Evolutionary conservation across 2,888 invertebrate genomes (phyloP).

Genomic region (Laspeyria flexula): DNA sequence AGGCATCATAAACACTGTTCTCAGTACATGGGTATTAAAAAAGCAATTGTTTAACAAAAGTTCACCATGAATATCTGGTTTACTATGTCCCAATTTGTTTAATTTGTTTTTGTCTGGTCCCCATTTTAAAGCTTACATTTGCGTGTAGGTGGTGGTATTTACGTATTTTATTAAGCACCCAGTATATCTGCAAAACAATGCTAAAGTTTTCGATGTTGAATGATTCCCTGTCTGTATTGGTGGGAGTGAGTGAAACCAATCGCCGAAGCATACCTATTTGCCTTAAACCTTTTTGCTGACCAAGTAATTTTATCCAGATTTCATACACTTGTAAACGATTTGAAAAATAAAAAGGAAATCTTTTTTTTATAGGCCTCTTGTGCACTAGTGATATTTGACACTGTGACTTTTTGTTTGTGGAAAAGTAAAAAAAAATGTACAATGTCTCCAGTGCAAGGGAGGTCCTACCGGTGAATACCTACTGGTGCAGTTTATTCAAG

Average conservation of each 20-base stretch:
- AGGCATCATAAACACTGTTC: too few species aligned
- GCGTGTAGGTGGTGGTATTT: slow-evolving; percentile 34
- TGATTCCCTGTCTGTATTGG: not conserved
- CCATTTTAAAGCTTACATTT: slow-evolving; percentile 30
- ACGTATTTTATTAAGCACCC: not conserved
- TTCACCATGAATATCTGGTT: not conserved
- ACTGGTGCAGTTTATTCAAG: too few species aligned
- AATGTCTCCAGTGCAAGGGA: too few species aligned
- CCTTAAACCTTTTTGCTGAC: not conserved
- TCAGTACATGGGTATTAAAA: too few species aligned
- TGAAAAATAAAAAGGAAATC: too few species aligned
- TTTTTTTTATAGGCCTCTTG: too few species aligned
- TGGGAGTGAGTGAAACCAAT: not conserved
- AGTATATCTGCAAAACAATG: not conserved
- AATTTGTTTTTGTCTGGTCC: slow-evolving; percentile 19
- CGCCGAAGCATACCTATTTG: not conserved
- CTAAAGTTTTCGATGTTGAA: not conserved
- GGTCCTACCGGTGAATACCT: too few species aligned
- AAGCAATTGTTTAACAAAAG: too few species aligned
- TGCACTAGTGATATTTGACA: too few species aligned
- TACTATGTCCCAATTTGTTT: slow-evolving; percentile 31
- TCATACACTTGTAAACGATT: too few species aligned
- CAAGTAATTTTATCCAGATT: not conserved
- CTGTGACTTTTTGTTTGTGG: too few species aligned
- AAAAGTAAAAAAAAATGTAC: too few species aligned